Evolutionary conservation across 2,113 vertebrate genomes (phyloP).

Genomic region (Castor canadensis): DNA sequence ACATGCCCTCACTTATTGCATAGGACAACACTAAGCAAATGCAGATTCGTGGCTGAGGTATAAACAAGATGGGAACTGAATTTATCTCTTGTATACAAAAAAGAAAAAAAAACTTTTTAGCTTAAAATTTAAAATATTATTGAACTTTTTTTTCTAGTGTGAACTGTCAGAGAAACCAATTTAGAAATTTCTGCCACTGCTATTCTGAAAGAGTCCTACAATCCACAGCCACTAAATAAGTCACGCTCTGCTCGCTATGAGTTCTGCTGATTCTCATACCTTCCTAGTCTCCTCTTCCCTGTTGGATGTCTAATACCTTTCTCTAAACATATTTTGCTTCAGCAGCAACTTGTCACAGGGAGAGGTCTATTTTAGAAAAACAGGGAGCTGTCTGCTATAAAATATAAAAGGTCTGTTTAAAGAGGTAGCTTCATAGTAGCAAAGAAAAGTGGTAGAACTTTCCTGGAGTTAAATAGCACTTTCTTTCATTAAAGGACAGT

Average conservation of each 20-base stretch:
- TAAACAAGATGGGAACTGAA: neutral
- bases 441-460: neutral
- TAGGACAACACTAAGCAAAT: neutral
- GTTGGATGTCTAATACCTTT: constrained; percentile 47
- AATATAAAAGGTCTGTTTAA: neutral
- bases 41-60: neutral
- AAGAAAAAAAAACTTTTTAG: neutral
- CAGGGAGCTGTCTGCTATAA: neutral
- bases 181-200: neutral
- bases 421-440: neutral
- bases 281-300: constrained; percentile 10
- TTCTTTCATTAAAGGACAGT: neutral
- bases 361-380: constrained; percentile 41
- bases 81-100: neutral
- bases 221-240: neutral
- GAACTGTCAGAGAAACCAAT: neutral
- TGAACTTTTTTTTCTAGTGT: neutral
- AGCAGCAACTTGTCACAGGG: neutral
- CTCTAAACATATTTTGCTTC: constrained; percentile 33
- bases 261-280: neutral
- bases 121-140: constrained; percentile 7
- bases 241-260: neutral
- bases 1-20: neutral
- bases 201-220: neutral
- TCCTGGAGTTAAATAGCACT: constrained; percentile 28